A percentile compares a stretch with the other conserved stretches of the same genome.
Evolutionary conservation across 2,113 vertebrate species (phyloP).

Genomic region (Gymnarchus niloticus): DNA sequence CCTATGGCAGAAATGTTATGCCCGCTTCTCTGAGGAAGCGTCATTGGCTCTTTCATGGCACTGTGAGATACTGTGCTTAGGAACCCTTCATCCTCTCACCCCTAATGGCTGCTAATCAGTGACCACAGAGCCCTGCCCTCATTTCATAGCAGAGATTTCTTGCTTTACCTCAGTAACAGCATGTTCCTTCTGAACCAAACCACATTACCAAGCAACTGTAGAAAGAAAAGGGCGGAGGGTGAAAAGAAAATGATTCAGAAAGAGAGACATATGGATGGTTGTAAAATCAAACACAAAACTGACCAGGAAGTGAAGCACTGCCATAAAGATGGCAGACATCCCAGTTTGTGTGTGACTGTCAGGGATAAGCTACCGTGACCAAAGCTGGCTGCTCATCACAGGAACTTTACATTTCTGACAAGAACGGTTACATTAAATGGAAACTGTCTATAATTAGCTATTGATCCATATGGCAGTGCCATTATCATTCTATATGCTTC

Average conservation of each 20-base stretch:
- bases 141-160: neutral
- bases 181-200: neutral
- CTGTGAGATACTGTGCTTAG: neutral
- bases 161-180: neutral
- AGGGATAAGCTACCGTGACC: neutral
- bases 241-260: neutral
- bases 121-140: no score
- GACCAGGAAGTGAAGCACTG: no score
- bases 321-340: neutral
- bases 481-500: no score
- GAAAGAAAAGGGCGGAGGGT: no score
- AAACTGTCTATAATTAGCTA: neutral
- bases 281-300: neutral
- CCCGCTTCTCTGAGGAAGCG: neutral
- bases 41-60: neutral
- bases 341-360: neutral
- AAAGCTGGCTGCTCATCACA: neutral
- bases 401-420: neutral
- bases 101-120: neutral
- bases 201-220: constrained; percentile 18
- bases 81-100: neutral
- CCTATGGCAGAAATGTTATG: neutral
- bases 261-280: neutral
- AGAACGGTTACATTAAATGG: neutral
- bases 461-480: neutral